These are phyloP conservation scores for Spatulosminthurus flaviceps DNA, from an alignment of 2,888 invertebrate genomes.

Conservation along the genomic window DNA sequence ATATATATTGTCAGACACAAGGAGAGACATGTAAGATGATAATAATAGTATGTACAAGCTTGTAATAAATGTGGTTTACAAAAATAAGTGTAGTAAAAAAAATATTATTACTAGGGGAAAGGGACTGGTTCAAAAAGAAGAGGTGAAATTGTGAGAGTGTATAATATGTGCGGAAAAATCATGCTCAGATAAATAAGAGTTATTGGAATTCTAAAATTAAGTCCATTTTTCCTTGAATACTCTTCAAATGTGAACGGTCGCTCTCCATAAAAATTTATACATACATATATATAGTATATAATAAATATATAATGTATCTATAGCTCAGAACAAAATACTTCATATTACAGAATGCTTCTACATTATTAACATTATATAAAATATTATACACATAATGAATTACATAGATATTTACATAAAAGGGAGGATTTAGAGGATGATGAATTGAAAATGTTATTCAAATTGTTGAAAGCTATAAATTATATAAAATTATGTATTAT, in stretches of 20 bases:
- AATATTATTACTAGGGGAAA: neutral
- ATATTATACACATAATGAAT: no score
- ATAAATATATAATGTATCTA: no score
- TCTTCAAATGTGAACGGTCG: neutral
- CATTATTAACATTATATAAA: no score
- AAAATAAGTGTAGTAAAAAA: neutral
- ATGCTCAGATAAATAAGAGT: neutral
- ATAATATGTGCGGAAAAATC: no score
- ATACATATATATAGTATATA: constrained; percentile 1
- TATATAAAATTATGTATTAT: no score
- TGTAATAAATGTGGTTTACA: neutral
- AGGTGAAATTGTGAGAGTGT: neutral
- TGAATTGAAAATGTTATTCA: no score
- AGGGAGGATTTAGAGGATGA: no score
- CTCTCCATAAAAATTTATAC: neutral
- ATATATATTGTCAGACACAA: no score
- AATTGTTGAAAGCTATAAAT: no score
- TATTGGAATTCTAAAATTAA: neutral
- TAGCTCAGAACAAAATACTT: neutral
- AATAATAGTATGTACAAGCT: neutral
- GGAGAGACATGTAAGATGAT: neutral
- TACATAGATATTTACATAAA: no score
- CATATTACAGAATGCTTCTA: neutral
- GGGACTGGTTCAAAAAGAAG: neutral
- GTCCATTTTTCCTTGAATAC: neutral